phyloP scores from a whole-genome alignment of 2,113 vertebrate species.

The Myrmecophaga tridactyla region DNA sequence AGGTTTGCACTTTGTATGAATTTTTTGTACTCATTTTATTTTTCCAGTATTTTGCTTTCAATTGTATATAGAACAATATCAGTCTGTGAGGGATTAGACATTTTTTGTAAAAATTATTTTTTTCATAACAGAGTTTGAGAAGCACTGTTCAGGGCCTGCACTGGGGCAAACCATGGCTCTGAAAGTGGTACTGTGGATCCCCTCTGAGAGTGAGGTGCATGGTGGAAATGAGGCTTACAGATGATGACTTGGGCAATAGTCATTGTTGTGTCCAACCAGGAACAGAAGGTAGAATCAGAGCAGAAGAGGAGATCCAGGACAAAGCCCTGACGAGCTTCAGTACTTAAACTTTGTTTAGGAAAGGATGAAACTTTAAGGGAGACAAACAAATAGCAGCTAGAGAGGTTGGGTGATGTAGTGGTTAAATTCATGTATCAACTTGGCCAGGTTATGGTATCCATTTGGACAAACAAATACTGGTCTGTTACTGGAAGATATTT shows the following conservation, averaged over 20 bases:
- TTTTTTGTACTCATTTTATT: conserved; percentile 37
- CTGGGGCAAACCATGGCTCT: neutral
- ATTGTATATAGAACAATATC: conserved; percentile 34
- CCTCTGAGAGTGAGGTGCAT: accelerated
- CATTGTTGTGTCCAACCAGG: neutral
- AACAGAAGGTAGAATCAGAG: neutral
- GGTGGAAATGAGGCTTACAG: neutral
- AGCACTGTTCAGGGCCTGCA: neutral
- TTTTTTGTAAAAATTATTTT: neutral
- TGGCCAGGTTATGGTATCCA: no score
- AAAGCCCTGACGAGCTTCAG: neutral
- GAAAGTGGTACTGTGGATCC: neutral
- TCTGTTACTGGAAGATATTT: no score
- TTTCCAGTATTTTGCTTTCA: conserved; percentile 52
- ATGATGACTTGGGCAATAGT: accelerated
- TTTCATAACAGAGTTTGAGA: neutral
- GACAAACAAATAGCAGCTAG: neutral
- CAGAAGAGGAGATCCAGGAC: neutral
- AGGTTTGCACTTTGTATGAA: neutral
- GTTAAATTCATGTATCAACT: no score
- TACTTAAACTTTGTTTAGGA: neutral
- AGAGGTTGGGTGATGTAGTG: neutral
- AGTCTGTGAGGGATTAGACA: conserved; percentile 5
- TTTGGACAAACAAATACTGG: no score
- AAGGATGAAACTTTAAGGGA: neutral